Percentiles rank a stretch among this genome's conserved stretches.
Evolutionary conservation across 2,797 vertebrate species (phyloP).

Genomic region (Moxostoma hubbsi): DNA sequence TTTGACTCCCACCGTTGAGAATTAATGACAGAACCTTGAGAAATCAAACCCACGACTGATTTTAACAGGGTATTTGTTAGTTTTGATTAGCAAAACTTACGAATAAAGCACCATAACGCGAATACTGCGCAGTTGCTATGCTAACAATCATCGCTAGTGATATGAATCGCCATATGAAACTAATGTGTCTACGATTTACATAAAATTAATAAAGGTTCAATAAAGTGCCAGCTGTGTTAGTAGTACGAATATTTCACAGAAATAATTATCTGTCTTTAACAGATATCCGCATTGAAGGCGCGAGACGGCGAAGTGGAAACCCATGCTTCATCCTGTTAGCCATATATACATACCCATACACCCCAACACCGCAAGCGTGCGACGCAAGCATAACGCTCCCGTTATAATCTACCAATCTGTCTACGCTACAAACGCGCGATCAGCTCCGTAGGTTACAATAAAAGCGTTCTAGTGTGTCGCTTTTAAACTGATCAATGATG

Average conservation of each 20-base stretch:
- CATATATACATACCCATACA: background rate
- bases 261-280: background rate
- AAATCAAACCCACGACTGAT: background rate
- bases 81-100: background rate
- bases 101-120: slow-evolving; percentile 4
- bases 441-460: background rate
- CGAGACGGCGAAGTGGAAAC: background rate
- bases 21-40: slow-evolving; percentile 14
- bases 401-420: background rate
- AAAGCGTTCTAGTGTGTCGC: background rate
- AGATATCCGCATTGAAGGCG: background rate
- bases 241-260: background rate
- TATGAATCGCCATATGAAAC: background rate
- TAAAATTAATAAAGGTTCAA: background rate
- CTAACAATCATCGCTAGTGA: slow-evolving; percentile 37
- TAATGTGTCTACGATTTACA: background rate
- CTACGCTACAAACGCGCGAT: background rate
- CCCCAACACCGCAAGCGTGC: background rate
- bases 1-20: slow-evolving; percentile 3
- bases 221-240: background rate
- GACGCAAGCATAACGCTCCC: slow-evolving; percentile 2
- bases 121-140: slow-evolving; percentile 27
- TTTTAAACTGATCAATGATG: background rate
- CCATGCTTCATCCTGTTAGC: slow-evolving; percentile 3
- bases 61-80: background rate